phyloP scores from a whole-genome alignment of 2,888 invertebrate species.

The Perizoma affinitatum region DNA sequence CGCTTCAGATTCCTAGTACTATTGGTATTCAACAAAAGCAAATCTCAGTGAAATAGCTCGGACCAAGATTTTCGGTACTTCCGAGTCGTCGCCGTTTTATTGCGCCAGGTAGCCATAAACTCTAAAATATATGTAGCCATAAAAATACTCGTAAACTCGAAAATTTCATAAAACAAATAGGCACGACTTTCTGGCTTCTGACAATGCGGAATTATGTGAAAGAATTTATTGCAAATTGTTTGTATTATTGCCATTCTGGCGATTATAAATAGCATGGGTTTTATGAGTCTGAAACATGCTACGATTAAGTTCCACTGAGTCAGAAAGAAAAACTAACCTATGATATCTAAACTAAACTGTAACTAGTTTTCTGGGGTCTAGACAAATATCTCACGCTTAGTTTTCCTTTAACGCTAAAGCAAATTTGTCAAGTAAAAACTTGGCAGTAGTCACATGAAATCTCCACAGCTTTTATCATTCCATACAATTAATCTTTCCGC shows the following conservation, averaged over 20 bases:
- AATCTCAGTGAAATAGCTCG: slow-evolving; percentile 36
- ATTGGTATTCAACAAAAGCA: slow-evolving; percentile 6
- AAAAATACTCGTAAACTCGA: slow-evolving; percentile 63
- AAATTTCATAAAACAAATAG: slow-evolving; percentile 60
- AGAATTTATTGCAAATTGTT: slow-evolving; percentile 40
- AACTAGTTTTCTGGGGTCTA: too few relatives aligned
- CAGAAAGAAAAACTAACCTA: too few relatives aligned
- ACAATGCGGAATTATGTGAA: slow-evolving; percentile 36
- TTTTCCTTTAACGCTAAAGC: too few relatives aligned
- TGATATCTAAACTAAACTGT: too few relatives aligned
- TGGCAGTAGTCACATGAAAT: too few relatives aligned
- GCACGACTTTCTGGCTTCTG: slow-evolving; percentile 35
- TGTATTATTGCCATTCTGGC: slow-evolving; percentile 25
- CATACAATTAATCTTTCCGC: too few relatives aligned
- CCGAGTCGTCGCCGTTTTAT: slow-evolving; percentile 49
- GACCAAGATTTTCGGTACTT: slow-evolving; percentile 39
- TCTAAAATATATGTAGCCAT: slow-evolving; percentile 64
- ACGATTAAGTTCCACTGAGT: background rate
- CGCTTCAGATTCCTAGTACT: background rate
- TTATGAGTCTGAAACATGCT: background rate
- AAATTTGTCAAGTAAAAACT: too few relatives aligned
- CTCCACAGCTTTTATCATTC: too few relatives aligned
- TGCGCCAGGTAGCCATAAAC: slow-evolving; percentile 58
- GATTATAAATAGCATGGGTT: slow-evolving; percentile 11
- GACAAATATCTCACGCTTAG: too few relatives aligned